Percentiles rank a stretch among this genome's conserved stretches.
phyloP scores from a whole-genome alignment of 1,140 invertebrate species.

The Hycleus phaleratus region DNA sequence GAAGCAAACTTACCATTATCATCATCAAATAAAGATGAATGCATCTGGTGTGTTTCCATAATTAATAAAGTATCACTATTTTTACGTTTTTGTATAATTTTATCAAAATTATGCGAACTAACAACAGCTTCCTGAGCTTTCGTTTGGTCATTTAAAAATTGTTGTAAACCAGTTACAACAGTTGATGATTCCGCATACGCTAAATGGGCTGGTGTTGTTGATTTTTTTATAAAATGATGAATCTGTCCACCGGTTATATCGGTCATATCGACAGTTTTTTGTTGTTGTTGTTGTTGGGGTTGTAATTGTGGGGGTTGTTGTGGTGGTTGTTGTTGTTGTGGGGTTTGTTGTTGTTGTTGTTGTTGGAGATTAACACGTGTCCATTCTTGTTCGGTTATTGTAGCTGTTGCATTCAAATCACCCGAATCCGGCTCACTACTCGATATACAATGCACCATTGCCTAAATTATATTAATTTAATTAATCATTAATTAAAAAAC shows the following conservation, averaged over 20 bases:
- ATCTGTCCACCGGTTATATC: slow-evolving; percentile 27
- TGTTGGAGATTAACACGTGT: neutral
- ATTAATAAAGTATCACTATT: slow-evolving; percentile 35
- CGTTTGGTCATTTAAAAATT: slow-evolving; percentile 31
- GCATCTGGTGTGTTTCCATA: slow-evolving; percentile 35
- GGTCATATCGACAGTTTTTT: slow-evolving; percentile 16
- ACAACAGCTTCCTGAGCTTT: slow-evolving; percentile 31
- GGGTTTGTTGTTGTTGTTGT: slow-evolving; percentile 3
- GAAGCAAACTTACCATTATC: slow-evolving; percentile 33
- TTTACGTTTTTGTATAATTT: slow-evolving; percentile 32
- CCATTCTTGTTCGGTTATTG: slow-evolving; percentile 29
- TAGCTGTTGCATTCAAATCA: slow-evolving; percentile 40
- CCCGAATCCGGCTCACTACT: slow-evolving; percentile 71
- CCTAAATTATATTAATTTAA: slow-evolving; percentile 43
- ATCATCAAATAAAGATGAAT: slow-evolving; percentile 33
- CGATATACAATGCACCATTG: slow-evolving; percentile 78
- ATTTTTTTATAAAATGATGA: slow-evolving; percentile 26
- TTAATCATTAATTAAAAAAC: neutral
- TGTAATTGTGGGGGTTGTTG: slow-evolving; percentile 15
- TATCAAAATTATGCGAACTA: slow-evolving; percentile 36
- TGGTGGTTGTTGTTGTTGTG: slow-evolving; percentile 17
- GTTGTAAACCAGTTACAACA: slow-evolving; percentile 29
- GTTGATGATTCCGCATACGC: slow-evolving; percentile 37
- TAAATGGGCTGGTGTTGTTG: slow-evolving; percentile 32
- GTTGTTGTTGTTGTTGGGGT: slow-evolving; percentile 3